Base-by-base conservation (phyloP, 1,140 invertebrate genomes). In the Psilanteris sp. region DNA sequence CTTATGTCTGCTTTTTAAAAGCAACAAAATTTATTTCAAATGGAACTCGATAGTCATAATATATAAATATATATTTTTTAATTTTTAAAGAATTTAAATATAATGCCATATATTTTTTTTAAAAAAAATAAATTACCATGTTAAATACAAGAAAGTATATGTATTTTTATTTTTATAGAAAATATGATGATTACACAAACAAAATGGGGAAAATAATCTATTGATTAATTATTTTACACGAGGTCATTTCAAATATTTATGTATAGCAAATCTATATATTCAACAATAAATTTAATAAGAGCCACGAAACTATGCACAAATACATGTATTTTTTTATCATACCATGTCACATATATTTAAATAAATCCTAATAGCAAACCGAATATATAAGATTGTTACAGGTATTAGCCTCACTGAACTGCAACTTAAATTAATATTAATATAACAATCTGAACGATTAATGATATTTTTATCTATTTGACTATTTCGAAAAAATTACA, bases 201-300 rank as follows among this genome's bases (percentile, higher is more conserved):
- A n/a, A n/a, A n/a, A n/a, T n/a, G n/a, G n/a, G n/a, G n/a, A n/a
- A n/a, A n/a, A n/a, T n/a, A n/a, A n/a, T n/a, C n/a, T n/a, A n/a
- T n/a, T n/a, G n/a, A n/a, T n/a, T n/a, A n/a, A n/a, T n/a, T n/a
- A n/a, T n/a, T n/a, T n/a, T n/a, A n/a, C n/a, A n/a, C n/a, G n/a
- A n/a, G n/a, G n/a, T n/a, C n/a, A n/a, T n/a, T n/a, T n/a, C 46
- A 44, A 36, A 66, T 66, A 66, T 54, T 54, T 55, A 44, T 66
- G 61, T 66, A 66, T 48, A 66, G 44, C 50, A 43, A 68, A 68
- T 68, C 64, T 68, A 68, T 68, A 57, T 68, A 68, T 68, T 70
- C 66, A 34, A 70, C 59, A 70, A 59, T 70, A 70, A 70, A 70
- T 70, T 59, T 59, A 70, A 36, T 59, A 59, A 59, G 14, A 59